Evolutionary conservation across 2,113 vertebrate species (phyloP), one percentile per base, ranked within the genome.

Genomic region (Austrofundulus limnaeus): DNA sequence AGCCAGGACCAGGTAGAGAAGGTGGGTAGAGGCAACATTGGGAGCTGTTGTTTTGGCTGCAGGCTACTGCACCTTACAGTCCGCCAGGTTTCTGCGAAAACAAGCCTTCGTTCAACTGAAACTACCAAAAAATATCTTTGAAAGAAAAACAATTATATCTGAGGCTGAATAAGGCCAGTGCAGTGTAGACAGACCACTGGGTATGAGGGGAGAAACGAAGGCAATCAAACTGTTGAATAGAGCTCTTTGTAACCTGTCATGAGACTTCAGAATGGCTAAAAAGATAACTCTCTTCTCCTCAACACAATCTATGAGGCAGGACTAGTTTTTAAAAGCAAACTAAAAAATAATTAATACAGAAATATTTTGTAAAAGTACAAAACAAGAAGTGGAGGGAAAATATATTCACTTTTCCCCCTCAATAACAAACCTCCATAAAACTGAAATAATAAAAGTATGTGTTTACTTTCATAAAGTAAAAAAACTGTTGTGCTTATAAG

Each of bases 191-290:
- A 79, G 66, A 87, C 50, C n/a, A 88, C 55, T 85, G 73, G 85
- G 89, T 88, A 90, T 71, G 13, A 49, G 37, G 12, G 62, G 28
- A 38, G 47, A 24, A 24, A 38, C 19, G 50, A 58, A 65, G 59
- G 41, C 38, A 55, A 72, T 77, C 21, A 9, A 42, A 53, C 65
- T 57, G 53, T 53, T 89, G 85, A 90, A 92, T 88, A 81, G 80
- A 67, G 70, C 58, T 78, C 88, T 88, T 86, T 91, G 90, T 86
- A 88, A 88, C 67, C 69, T 45, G 81, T 89, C 88, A 88, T 81
- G 78, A 74, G 87, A 89, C 82, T 87, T 59, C 53, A 79, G 67
- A 82, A 85, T n/a, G 52, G 77, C 80, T 79, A 78, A 77, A 84
- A 78, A 85, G 75, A 65, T 79, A 68, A 81, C 81, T 83, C 70